Conservation (phyloP, 2,797 vertebrate genomes). For the Lateolabrax maculatus region DNA sequence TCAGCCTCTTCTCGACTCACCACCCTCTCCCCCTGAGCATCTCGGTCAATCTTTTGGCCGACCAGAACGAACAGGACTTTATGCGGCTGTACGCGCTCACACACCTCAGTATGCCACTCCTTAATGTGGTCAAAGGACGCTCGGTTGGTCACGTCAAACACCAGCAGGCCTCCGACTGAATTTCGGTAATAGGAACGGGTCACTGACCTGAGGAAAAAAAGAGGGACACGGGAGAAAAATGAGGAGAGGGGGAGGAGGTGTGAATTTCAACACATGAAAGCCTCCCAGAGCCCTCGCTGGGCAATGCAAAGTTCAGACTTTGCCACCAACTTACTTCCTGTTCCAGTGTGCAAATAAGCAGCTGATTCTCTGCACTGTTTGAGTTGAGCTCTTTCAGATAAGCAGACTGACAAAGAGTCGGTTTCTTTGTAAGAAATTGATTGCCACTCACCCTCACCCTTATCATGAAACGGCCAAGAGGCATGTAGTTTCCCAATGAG, state of each 20-base stretch:
- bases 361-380: conserved; percentile 29
- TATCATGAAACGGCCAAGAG: conserved; percentile 29
- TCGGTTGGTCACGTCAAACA: conserved; percentile 89
- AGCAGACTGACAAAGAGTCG: conserved; percentile 46
- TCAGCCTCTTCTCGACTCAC: conserved; percentile 86
- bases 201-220: conserved; percentile 84
- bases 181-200: conserved; percentile 92
- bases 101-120: conserved; percentile 88
- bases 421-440: conserved; percentile 41
- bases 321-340: conserved; percentile 18
- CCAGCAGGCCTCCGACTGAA: conserved; percentile 88
- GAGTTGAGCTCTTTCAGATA: conserved; percentile 49
- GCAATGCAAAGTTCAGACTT: conserved; percentile 40
- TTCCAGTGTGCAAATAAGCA: conserved; percentile 51
- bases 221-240: neutral
- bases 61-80: conserved; percentile 87
- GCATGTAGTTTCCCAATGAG: conserved; percentile 14
- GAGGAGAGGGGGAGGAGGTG: neutral
- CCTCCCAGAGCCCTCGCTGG: neutral
- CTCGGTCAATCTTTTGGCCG: conserved; percentile 89
- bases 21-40: conserved; percentile 63
- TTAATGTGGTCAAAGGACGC: conserved; percentile 87
- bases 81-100: conserved; percentile 83
- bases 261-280: conserved; percentile 25
- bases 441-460: conserved; percentile 17